These are phyloP conservation scores for Aurelia sp. DNA, from an alignment of 30 jellyfish, hydroid and myxozoan species.

Conservation along the genomic window DNA sequence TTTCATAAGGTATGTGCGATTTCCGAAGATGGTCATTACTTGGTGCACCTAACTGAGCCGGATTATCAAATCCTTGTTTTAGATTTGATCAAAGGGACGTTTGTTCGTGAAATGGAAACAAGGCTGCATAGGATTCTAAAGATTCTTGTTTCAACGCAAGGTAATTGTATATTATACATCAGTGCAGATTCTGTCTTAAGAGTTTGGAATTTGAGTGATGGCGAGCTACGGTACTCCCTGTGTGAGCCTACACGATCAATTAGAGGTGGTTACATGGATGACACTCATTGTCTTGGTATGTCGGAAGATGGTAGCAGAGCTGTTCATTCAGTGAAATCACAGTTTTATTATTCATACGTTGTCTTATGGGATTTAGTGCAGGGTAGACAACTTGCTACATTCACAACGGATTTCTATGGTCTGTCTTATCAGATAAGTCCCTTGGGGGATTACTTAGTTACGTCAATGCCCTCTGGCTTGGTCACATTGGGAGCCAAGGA, in stretches of 20 bases:
- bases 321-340: conserved; percentile 78
- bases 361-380: conserved; percentile 82
- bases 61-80: conserved; percentile 67
- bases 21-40: conserved; percentile 83
- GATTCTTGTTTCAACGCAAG: conserved; percentile 73
- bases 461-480: conserved; percentile 80
- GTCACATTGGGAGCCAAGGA: conserved; percentile 58
- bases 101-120: conserved; percentile 61
- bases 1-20: conserved; percentile 66
- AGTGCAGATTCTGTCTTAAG: conserved; percentile 79
- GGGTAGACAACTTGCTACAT: conserved; percentile 76
- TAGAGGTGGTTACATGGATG: conserved; percentile 92
- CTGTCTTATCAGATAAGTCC: conserved; percentile 72
- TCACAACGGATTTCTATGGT: conserved; percentile 84
- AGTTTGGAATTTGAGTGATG: conserved; percentile 76
- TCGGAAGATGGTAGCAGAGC: conserved; percentile 79
- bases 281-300: conserved; percentile 71
- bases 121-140: conserved; percentile 64
- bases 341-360: conserved; percentile 69
- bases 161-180: conserved; percentile 71
- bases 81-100: conserved; percentile 66
- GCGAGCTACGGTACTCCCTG: conserved; percentile 48
- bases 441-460: conserved; percentile 58
- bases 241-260: conserved; percentile 82
- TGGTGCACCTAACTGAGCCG: conserved; percentile 77